Evolutionary conservation across 2,888 invertebrate species (phyloP), one percentile per base, ranked within the genome.

Genomic region (Beris chalybata): DNA sequence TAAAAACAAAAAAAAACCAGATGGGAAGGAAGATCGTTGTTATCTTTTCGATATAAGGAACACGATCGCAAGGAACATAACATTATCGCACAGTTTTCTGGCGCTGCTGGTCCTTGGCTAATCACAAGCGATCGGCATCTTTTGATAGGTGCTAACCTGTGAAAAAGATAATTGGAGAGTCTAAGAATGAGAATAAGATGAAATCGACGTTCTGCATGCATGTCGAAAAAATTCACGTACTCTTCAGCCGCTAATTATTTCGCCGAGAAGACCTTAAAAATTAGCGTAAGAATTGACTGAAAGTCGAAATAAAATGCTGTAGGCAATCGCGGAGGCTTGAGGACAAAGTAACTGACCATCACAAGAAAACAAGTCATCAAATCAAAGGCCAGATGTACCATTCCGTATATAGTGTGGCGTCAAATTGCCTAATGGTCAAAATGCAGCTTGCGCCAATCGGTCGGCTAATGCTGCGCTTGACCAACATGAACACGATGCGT

Each of bases 61-160:
- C 13, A 13, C 31, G 50, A 61, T 61, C 38, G 52, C 52, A 22
- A 22, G 50, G 22, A 61, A 22, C 38, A 47, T 52, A 50, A 50
- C 47, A 61, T 61, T 61, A 52, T 50, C 38, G 43, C 52, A 38
- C 22, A 38, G 38, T 11, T n/a, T 61, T 52, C 61, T 61, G 38
- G 52, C 61, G 61, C 50, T 59, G 9, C 38, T 38, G 38, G 38
- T 7, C 38, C 9, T 38, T 38, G 38, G 38, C 38, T 38, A 38
- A 38, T 38, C 38, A 38, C 52, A 12, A 30, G 12, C 50, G 6
- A 30, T 59, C 65, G 65, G 64, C 64, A 29, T 47, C 45, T 45
- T 64, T 47, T 59, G 58, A 67, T 57, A 67, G 67, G 67, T 67
- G 67, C 67, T 64, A 67, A 67, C 64, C 59, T 65, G 67, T 59